Evolutionary conservation across 2,113 vertebrate genomes (phyloP).

Genomic region (Lophochroa leadbeateri): DNA sequence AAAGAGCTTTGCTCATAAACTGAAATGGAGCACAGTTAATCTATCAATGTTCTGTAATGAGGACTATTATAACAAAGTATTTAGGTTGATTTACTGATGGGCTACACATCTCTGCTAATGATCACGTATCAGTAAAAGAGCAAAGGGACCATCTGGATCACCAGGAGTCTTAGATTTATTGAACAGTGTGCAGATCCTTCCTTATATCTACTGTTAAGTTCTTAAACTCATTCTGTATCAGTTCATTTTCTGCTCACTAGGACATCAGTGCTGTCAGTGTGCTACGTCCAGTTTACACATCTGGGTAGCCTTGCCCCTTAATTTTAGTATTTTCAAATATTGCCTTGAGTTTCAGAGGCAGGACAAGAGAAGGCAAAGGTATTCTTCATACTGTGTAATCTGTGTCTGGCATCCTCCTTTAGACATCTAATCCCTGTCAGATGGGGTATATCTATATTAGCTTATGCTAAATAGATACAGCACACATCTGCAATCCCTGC

Average conservation of each 20-base stretch:
- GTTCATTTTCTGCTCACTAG: neutral
- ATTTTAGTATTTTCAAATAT: neutral
- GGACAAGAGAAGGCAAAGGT: neutral
- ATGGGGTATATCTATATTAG: neutral
- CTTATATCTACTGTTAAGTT: neutral
- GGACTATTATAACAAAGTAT: slow-evolving; percentile 64
- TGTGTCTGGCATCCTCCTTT: neutral
- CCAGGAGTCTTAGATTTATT: neutral
- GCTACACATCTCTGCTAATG: slow-evolving; percentile 50
- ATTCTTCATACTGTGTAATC: neutral
- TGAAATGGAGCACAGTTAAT: slow-evolving; percentile 50
- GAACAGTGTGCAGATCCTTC: neutral
- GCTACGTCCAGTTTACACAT: neutral
- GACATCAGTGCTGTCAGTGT: neutral
- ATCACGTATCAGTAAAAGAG: slow-evolving; percentile 44
- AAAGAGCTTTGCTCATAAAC: slow-evolving; percentile 46
- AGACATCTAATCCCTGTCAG: neutral
- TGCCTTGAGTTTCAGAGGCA: neutral
- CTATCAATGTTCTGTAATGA: slow-evolving; percentile 66
- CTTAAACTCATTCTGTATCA: neutral
- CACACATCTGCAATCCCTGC: neutral
- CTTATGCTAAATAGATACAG: neutral
- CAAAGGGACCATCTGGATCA: slow-evolving; percentile 34
- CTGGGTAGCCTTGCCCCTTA: neutral
- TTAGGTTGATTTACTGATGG: slow-evolving; percentile 54